Evolutionary conservation across 2,888 invertebrate genomes (phyloP).

Genomic region (Agrochola lota): DNA sequence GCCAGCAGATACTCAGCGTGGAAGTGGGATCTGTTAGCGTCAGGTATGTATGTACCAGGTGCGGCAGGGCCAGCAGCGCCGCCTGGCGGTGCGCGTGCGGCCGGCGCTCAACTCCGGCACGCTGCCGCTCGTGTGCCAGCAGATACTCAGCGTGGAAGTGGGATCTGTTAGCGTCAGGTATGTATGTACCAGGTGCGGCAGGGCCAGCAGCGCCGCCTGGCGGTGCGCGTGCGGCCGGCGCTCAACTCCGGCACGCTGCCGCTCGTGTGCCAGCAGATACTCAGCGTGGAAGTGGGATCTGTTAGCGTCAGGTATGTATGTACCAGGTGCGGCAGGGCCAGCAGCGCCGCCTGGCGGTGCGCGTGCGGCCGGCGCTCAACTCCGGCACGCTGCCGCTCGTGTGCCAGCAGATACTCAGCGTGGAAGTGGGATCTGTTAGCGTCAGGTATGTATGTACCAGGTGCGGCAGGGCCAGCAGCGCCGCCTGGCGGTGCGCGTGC

Average conservation of each 20-base stretch:
- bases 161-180: constrained; percentile 95
- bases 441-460: constrained; percentile 80
- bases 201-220: too few species aligned
- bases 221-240: too few species aligned
- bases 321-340: constrained; percentile 99
- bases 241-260: too few species aligned
- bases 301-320: constrained; percentile 75
- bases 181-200: not conserved
- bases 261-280: too few species aligned
- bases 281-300: too few species aligned
- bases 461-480: too few species aligned
- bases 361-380: constrained; percentile 97
- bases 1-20: too few species aligned
- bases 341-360: constrained; percentile 97
- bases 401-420: constrained; percentile 97
- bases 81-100: constrained; percentile 96
- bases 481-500: too few species aligned
- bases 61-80: constrained; percentile 98
- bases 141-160: constrained; percentile 96
- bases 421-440: constrained; percentile 97
- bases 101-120: constrained; percentile 98
- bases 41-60: constrained; percentile 99
- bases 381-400: constrained; percentile 98
- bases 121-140: constrained; percentile 98
- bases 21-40: too few species aligned